Evolutionary conservation across 1,140 invertebrate species (phyloP).

Genomic region (Dendroctonus valens): DNA sequence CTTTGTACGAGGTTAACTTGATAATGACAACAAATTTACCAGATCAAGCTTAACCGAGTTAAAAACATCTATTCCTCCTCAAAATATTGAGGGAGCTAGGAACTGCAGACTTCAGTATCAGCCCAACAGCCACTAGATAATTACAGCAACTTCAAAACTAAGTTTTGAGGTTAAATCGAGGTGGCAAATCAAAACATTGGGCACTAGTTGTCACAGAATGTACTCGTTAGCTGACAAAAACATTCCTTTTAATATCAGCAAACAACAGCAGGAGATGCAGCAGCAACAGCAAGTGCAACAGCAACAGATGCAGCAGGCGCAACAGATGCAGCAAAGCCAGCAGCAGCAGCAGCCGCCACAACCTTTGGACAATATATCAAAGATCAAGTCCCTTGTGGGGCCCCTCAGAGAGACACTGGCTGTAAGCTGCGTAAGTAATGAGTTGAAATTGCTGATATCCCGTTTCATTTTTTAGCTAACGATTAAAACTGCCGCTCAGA

Average conservation of each 20-base stretch:
- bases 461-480: conserved; percentile 60
- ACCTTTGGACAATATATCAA: conserved; percentile 79
- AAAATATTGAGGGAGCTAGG: too few relatives aligned
- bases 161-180: too few relatives aligned
- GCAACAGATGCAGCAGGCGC: conserved; percentile 54
- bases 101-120: too few relatives aligned
- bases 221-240: conserved; percentile 30
- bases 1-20: too few relatives aligned
- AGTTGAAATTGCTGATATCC: neutral
- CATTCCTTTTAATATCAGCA: conserved; percentile 27
- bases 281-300: conserved; percentile 47
- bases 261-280: conserved; percentile 54
- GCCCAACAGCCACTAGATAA: too few relatives aligned
- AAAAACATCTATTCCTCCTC: too few relatives aligned
- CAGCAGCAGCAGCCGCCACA: conserved; percentile 66
- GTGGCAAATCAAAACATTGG: too few relatives aligned
- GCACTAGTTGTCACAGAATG: conserved; percentile 5
- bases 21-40: too few relatives aligned
- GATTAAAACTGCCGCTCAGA: conserved; percentile 80
- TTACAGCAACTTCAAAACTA: too few relatives aligned
- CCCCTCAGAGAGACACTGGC: conserved; percentile 78
- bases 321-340: conserved; percentile 47
- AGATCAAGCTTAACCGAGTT: too few relatives aligned
- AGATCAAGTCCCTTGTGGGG: conserved; percentile 78
- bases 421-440: conserved; percentile 54